Evolutionary conservation across 2,888 invertebrate species (phyloP).

Genomic region (Blera fallax): DNA sequence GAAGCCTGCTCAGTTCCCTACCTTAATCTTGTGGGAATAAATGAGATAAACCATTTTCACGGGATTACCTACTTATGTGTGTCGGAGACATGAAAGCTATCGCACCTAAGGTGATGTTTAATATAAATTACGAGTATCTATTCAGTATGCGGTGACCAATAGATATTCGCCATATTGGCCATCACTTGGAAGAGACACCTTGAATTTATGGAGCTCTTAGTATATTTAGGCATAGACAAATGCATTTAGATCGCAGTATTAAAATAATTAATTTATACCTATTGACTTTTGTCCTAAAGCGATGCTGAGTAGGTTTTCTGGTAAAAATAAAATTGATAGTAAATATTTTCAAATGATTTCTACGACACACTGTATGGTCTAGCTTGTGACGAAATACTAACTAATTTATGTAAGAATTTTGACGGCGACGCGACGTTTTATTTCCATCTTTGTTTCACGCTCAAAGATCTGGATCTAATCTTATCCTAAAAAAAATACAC

Average conservation of each 20-base stretch:
- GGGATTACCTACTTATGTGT: background rate
- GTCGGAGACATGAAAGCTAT: constrained; percentile 32
- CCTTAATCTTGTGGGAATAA: constrained; percentile 8
- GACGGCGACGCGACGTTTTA: too few relatives aligned
- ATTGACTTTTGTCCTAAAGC: background rate
- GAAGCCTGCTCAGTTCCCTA: background rate
- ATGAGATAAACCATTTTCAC: constrained; percentile 18
- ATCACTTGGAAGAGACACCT: background rate
- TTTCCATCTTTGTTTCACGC: too few relatives aligned
- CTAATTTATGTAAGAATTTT: too few relatives aligned
- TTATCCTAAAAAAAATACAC: too few relatives aligned
- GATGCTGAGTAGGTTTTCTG: background rate
- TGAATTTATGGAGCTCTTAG: background rate
- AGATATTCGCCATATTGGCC: background rate
- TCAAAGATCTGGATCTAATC: too few relatives aligned
- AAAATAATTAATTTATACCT: background rate
- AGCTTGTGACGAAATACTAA: background rate
- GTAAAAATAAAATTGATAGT: background rate
- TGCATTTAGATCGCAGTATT: background rate
- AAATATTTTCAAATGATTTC: background rate
- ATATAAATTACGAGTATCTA: background rate
- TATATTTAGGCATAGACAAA: background rate
- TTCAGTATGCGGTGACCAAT: background rate
- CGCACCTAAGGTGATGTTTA: constrained; percentile 16
- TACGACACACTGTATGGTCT: background rate